Conservation (phyloP, 2,888 invertebrate species). For the Dolomedes plantarius region DNA sequence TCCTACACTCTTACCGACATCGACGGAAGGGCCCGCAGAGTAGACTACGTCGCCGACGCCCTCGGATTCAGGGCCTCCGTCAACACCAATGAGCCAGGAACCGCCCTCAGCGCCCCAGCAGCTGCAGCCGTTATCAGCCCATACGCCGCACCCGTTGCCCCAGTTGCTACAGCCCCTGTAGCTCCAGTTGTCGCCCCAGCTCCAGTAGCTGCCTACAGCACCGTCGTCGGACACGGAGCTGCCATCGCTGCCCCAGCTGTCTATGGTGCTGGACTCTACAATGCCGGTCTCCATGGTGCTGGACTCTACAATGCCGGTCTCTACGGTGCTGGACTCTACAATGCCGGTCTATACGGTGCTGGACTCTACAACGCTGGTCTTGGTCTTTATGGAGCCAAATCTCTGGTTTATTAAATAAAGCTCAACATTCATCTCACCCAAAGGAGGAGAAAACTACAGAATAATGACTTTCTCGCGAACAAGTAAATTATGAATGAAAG, state of each 20-base stretch:
- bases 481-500: too few relatives aligned
- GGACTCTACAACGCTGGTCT: too few relatives aligned
- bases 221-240: background rate
- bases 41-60: conserved; percentile 14
- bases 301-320: background rate
- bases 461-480: too few relatives aligned
- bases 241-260: background rate
- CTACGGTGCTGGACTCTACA: background rate
- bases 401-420: too few relatives aligned
- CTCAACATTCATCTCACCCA: too few relatives aligned
- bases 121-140: conserved; percentile 3
- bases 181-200: background rate
- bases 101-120: conserved; percentile 12
- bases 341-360: background rate
- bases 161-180: background rate
- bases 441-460: too few relatives aligned
- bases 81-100: conserved; percentile 17
- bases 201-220: background rate
- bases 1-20: conserved; percentile 17
- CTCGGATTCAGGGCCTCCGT: conserved; percentile 14
- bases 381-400: too few relatives aligned
- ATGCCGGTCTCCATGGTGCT: too few relatives aligned
- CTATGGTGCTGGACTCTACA: background rate
- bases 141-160: background rate
- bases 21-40: conserved; percentile 7